Evolutionary conservation across 2,888 invertebrate species (phyloP), one percentile per base, ranked within the genome.

Genomic region (Pammene aurita): DNA sequence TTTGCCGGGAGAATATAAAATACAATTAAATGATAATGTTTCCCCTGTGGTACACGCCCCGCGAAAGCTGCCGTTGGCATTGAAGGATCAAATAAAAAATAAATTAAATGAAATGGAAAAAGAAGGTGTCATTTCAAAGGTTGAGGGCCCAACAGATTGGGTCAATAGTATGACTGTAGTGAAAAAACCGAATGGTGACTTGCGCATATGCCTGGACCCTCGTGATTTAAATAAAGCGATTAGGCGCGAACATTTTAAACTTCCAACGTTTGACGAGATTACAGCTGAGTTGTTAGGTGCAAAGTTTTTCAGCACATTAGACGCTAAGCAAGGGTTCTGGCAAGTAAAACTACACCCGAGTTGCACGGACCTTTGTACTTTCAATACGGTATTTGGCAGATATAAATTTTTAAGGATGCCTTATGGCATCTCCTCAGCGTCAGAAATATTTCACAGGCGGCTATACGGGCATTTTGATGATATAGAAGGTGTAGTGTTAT

Each of bases 401-500:
- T 71, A 67, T 26, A 71, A 67, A 42, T 71, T 67, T 46, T 56
- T 67, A 44, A 64, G 67, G 14, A 60, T 71, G 67, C 71, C 71
- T 0, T 67, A 67, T 44, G 71, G 71, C 38, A 67, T 71, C 7
- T 65, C 60, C 16, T 71, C 67, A 7, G 61, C 67, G n/a, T 57
- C 67, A 9, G 71, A 71, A 63, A 52, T 66, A 13, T 71, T 71
- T 44, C 71, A 71, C 35, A 58, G 44, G 16, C 57, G 57, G 18
- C 1, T 58, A 5, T 58, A 58, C 14, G 26, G 42, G 13, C 57
- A 58, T 44, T 58, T 58, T 26, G 57, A 58, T n/a, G 57, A 58
- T 26, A 46, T 75, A 50, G 68, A 74, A 14, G 74, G 76, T 1
- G 73, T 75, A 4, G 34, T 57, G 9, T 44, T 71, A 41, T 76